phyloP scores from a whole-genome alignment of 2,888 invertebrate genomes.

The Acleris cristana region DNA sequence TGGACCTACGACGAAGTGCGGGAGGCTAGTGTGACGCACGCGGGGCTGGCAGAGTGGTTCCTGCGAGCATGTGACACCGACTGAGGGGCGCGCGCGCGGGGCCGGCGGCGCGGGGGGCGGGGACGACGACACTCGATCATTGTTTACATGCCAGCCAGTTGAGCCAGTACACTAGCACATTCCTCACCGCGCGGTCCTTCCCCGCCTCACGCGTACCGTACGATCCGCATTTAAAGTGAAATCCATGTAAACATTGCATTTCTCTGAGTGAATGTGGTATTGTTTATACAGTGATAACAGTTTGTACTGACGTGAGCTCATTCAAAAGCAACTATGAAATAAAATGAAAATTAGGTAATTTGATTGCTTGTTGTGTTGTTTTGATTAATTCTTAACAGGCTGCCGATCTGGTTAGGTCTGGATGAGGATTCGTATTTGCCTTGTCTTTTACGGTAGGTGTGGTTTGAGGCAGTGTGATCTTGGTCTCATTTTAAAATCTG shows the following conservation, averaged over 20 bases:
- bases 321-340: constrained; percentile 75
- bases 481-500: constrained; percentile 39
- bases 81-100: constrained; percentile 46
- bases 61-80: constrained; percentile 45
- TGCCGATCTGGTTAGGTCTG: constrained; percentile 42
- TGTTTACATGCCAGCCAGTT: constrained; percentile 71
- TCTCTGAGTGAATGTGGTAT: constrained; percentile 61
- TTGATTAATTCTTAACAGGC: constrained; percentile 42
- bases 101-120: constrained; percentile 59
- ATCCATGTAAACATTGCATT: constrained; percentile 61
- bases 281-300: constrained; percentile 46
- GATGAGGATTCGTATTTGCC: constrained; percentile 31
- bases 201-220: constrained; percentile 51
- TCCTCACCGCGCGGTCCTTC: constrained; percentile 66
- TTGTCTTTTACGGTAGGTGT: constrained; percentile 28
- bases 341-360: constrained; percentile 81
- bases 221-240: constrained; percentile 76
- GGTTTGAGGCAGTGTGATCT: constrained; percentile 51
- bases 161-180: constrained; percentile 72
- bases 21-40: constrained; percentile 61
- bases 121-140: constrained; percentile 60
- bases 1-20: constrained; percentile 50
- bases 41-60: constrained; percentile 55
- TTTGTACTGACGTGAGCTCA: constrained; percentile 63
- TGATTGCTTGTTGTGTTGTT: constrained; percentile 42